These are phyloP conservation scores for Calypte anna DNA, from an alignment of 2,113 vertebrate genomes.

Conservation along the genomic window DNA sequence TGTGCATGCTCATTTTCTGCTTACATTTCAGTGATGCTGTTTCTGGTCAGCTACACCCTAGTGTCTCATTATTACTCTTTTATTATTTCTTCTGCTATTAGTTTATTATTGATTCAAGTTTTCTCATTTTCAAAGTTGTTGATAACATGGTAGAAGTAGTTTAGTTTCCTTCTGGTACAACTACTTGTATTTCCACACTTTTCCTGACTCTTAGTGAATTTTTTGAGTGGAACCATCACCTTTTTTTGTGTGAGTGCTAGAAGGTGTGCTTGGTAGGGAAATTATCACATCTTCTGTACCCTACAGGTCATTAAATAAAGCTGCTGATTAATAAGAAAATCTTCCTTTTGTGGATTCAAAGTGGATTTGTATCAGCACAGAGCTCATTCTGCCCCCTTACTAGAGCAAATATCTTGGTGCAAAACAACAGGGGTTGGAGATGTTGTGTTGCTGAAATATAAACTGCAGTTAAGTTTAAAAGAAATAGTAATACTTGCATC, in stretches of 20 bases:
- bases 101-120: neutral
- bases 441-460: neutral
- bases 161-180: neutral
- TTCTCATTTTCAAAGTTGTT: neutral
- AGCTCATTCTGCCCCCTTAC: neutral
- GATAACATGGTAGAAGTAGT: neutral
- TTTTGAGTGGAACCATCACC: neutral
- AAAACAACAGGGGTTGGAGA: neutral
- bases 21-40: neutral
- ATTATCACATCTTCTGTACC: neutral
- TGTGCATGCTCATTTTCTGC: neutral
- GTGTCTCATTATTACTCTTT: neutral
- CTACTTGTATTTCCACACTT: neutral
- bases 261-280: neutral
- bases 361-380: neutral
- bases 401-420: neutral
- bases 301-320: neutral
- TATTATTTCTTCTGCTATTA: neutral
- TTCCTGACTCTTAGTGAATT: neutral
- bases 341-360: neutral
- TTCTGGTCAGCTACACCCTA: neutral
- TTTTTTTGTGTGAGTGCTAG: neutral
- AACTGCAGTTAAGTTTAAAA: neutral
- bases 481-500: neutral
- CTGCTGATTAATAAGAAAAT: neutral